Base-by-base conservation (phyloP, 2,888 invertebrate genomes). In the Marasmarcha lunaedactyla region DNA sequence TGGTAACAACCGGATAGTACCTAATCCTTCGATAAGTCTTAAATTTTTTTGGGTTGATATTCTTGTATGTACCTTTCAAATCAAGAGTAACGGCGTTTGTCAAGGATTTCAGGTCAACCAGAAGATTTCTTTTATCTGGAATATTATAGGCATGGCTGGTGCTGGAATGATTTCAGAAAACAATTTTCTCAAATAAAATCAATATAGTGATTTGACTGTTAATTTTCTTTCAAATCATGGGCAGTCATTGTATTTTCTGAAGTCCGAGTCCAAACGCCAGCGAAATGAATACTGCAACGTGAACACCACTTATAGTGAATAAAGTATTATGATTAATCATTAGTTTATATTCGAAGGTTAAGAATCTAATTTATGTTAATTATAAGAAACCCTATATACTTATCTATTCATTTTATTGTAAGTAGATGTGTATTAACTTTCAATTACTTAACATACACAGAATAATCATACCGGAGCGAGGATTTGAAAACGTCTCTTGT, bases 231-330 rank as follows among this genome's bases (percentile, higher is more conserved):
- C n/a, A n/a, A n/a, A n/a, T n/a, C n/a, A n/a, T n/a, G n/a, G n/a
- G n/a, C n/a, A n/a, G n/a, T n/a, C n/a, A n/a, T n/a, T n/a, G n/a
- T n/a, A 13, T 4, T 5, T 20, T 33, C 5, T n/a, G n/a, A n/a
- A n/a, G 33, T 11, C 9, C 25, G 4, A 36, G 12, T 33, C 10
- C 7, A 20, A 20, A 20, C 20, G 7, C 4, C 7, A 5, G 3
- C 7, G 7, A 20, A 20, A 20, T 20, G 20, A 20, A 5, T 20
- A 5, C 7, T 20, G 20, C 20, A 20, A 20, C 3, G 78, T 63
- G 84, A 84, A 84, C 84, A 84, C 84, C 84, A 84, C 64, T 65
- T 57, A 72, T 72, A 39, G 51, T n/a, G 67, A 70, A 76, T 63
- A 71, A 72, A 70, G 62, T 20, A 20, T 20, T 5, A 64, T 64